These are phyloP conservation scores for Melinopterus prodromus DNA, from an alignment of 2,888 invertebrate genomes.

Conservation along the genomic window DNA sequence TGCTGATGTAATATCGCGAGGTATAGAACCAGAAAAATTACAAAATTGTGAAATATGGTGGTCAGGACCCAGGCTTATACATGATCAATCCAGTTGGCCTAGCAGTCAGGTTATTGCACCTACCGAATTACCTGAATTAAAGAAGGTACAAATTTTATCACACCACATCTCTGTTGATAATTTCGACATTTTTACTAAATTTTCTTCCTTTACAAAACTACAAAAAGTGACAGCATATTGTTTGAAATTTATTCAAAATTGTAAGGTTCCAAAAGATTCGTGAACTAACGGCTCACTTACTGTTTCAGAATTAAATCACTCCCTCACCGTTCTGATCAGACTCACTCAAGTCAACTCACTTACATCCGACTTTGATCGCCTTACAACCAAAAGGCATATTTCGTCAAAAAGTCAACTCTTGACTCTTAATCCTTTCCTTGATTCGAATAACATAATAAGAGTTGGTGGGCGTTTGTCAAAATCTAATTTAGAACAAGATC, in stretches of 20 bases:
- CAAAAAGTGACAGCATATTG: slow-evolving; percentile 31
- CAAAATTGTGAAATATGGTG: background rate
- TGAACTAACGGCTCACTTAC: background rate
- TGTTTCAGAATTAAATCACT: slow-evolving; percentile 6
- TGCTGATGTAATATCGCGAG: background rate
- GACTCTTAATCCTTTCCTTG: slow-evolving; percentile 38
- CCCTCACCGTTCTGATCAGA: slow-evolving; percentile 4
- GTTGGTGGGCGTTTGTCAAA: slow-evolving; percentile 29
- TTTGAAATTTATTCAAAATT: slow-evolving; percentile 29
- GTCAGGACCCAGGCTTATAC: background rate
- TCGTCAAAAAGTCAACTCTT: slow-evolving; percentile 29
- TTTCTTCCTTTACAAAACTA: slow-evolving; percentile 33
- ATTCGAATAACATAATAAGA: slow-evolving; percentile 36
- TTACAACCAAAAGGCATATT: slow-evolving; percentile 4
- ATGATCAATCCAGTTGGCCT: background rate
- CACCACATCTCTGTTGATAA: background rate
- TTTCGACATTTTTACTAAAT: slow-evolving; percentile 31
- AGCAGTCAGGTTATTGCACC: background rate
- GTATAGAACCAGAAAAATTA: background rate
- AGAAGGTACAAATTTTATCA: background rate
- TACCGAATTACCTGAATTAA: background rate
- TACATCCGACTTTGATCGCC: background rate
- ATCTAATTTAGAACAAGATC: slow-evolving; percentile 18
- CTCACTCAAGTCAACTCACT: slow-evolving; percentile 8
- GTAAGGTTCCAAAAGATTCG: background rate